Evolutionary conservation across 2,113 vertebrate genomes (phyloP), one percentile per base, ranked within the genome.

Genomic region (Polypterus bichir): DNA sequence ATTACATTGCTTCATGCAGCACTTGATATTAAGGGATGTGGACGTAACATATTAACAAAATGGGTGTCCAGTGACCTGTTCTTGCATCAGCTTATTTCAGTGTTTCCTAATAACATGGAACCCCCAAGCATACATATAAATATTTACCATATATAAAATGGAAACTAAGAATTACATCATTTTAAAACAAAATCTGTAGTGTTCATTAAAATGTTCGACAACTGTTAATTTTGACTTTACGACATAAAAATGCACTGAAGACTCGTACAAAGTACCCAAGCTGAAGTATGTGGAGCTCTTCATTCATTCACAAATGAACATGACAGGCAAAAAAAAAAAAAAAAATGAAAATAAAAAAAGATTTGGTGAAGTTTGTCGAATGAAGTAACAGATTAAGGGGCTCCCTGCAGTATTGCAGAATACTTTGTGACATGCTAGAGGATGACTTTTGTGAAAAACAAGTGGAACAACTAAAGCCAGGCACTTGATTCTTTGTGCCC

Each of bases 401-500:
- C 27, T 27, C 27, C 27, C 27, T 27, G 27, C 27, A 27, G 27
- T 27, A 27, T 27, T 2, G 27, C 27, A 27, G 27, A 27, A 27
- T 27, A 27, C 27, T 27, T 27, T 27, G 27, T 27, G 27, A 27
- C 27, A 27, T 27, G 27, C 27, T 27, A 27, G 27, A 27, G 27
- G 27, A 27, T 27, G 27, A 27, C 27, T 27, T 27, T 27, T 27
- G 27, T 27, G 27, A 27, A 27, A 27, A 27, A 27, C 27, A 27
- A 27, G 27, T 27, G 27, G 27, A 27, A 27, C 27, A 27, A 27
- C 27, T 27, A 27, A 77, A 72, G 76, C 69, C 70, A 79, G 81
- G 81, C 81, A 81, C 79, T 81, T 81, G 72, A 69, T 77, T 71
- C 27, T 59, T 66, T 72, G 76, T 76, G 72, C 73, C 76, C 64